Base-by-base conservation (phyloP, 2,113 vertebrate species). In the Emydocephalus ijimae region DNA sequence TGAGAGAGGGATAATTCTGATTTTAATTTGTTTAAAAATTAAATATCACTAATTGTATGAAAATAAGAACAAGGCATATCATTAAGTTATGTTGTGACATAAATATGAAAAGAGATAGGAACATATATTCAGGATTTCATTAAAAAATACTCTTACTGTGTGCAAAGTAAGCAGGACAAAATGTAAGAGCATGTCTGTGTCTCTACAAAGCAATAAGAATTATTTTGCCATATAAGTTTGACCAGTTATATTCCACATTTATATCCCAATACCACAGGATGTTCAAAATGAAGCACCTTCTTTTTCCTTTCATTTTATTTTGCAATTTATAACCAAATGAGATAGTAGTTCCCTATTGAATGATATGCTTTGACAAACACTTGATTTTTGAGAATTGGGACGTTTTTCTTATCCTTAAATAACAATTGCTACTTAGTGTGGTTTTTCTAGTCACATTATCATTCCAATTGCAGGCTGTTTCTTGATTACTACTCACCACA, bases 281-380 rank as follows among this genome's bases (percentile, higher is more conserved):
- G 95, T 94, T 94, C 89, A 48, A 43, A 95, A 96, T 95, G 64
- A 74, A 89, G 93, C 94, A 93, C 93, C 92, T 0, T 69, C 81
- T 86, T 94, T 18, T 0, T 59, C 74, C 90, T 48, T 20, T 95
- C 91, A 89, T 91, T 45, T 3, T 23, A 26, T 89, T 24, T 88
- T 55, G 21, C 74, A 1, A 20, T 0, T 57, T 81, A 91, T 86
- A 24, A 86, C n/a, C 52, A 50, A 85, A 24, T 94, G 92, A 91
- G 90, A 95, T 87, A 56, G 87, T n/a, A 56, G 88, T n/a, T 0
- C 15, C 91, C 94, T 54, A 45, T 85, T 91, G 87, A 94, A 93
- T 15, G 15, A 0, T 5, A 15, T 81, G 91, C 85, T 88, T 87
- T 59, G 94, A 88, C 90, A 81, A 91, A 91, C 24, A 34, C 94